A percentile compares a stretch with the other conserved stretches of the same genome.
phyloP scores from a whole-genome alignment of 2,888 invertebrate species.

The Achlya flavicornis region DNA sequence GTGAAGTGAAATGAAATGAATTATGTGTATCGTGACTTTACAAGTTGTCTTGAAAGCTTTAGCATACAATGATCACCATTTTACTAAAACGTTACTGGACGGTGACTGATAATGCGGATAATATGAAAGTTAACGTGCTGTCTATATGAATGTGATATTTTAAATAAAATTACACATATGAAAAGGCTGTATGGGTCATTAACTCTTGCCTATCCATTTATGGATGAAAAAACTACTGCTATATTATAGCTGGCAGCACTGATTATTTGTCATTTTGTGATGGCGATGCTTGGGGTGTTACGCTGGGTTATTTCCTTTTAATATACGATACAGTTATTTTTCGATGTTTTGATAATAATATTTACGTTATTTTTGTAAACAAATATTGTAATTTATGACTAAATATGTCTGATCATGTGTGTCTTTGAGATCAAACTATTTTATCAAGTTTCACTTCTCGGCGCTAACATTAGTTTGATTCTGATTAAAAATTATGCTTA shows the following conservation, averaged over 20 bases:
- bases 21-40: no score
- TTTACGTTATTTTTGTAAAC: slow-evolving; percentile 33
- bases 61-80: no score
- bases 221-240: no score
- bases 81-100: no score
- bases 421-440: slow-evolving; percentile 37
- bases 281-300: slow-evolving; percentile 79
- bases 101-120: no score
- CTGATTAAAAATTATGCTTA: slow-evolving; percentile 54
- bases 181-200: no score
- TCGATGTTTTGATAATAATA: slow-evolving; percentile 47
- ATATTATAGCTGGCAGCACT: slow-evolving; percentile 12
- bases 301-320: slow-evolving; percentile 63
- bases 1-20: no score
- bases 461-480: slow-evolving; percentile 70
- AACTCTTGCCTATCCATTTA: no score
- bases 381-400: slow-evolving; percentile 14
- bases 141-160: no score
- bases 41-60: no score
- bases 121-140: no score
- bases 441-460: slow-evolving; percentile 52
- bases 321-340: slow-evolving; percentile 60
- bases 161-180: no score
- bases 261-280: slow-evolving; percentile 65
- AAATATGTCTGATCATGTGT: slow-evolving; percentile 29